Base-by-base conservation (phyloP, 2,888 invertebrate species). In the Hypolimnas misippus region DNA sequence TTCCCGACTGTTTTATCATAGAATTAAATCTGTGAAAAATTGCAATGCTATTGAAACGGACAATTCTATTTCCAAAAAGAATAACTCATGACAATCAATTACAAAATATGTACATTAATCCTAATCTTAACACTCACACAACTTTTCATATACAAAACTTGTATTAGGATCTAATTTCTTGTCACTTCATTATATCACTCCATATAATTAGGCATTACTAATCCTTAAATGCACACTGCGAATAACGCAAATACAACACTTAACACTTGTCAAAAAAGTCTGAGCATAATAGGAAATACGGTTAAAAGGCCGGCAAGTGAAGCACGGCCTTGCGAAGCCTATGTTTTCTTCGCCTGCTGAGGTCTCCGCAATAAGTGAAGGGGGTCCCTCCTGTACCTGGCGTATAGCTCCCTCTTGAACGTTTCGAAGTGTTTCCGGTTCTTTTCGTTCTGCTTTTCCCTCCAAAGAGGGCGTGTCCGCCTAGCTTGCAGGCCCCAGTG, bases 401-500 rank as follows among this genome's bases (percentile, higher is more conserved):
- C 96, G 75, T 96, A 95, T 35, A 97, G 93, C 85, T 97, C 97
- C 65, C 95, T 92, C 82, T 97, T 97, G 86, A 97, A 97, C 0
- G 94, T 93, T 73, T 97, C 96, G 77, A 97, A 97, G 73, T 95
- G 94, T 73, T 95, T 95, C 57, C 97, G 88, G 83, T 98, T 97
- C 70, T 94, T 92, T 74, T 94, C 95, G 84, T 97, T 97, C 78
- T 98, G 97, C 63, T 96, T 95, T 82, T 97, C 97, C 46, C 97
- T 92, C 97, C 97, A 97, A 0, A 95, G 94, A 0, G 97, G 97
- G 21, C 97, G 93, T 42, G 94, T 94, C 74, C 95, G 94, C 62
- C 96, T 94, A 31, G 95, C 94, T 80, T 97, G 97, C 3, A 98
- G 88, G 0, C 97, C 97, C 96, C 97, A 97, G 79, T 98, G 98